phyloP scores from a whole-genome alignment of 2,113 vertebrate genomes.

The Choloepus hoffmanni region DNA sequence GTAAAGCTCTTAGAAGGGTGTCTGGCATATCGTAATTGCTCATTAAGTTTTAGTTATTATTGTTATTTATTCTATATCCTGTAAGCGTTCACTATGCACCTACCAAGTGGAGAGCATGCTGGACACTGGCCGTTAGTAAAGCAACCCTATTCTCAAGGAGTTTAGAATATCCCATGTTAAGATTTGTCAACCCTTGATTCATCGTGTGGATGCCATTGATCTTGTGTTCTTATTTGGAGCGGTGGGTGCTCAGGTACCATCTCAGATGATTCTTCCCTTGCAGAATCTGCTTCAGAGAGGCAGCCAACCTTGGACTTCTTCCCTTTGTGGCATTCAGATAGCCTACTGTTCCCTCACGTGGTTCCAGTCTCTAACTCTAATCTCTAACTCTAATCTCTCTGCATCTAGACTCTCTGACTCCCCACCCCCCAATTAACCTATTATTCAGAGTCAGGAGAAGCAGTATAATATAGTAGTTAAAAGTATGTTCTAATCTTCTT shows the following conservation, averaged over 20 bases:
- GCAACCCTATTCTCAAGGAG: background rate
- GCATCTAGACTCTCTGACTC: background rate
- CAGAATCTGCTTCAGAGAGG: background rate
- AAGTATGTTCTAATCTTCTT: background rate
- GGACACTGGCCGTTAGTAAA: background rate
- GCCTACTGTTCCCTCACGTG: background rate
- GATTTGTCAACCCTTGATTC: background rate
- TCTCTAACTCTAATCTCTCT: background rate
- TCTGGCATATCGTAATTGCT: background rate
- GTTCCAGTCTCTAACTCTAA: no score
- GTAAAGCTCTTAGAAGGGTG: background rate
- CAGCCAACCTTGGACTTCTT: background rate
- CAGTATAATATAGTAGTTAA: background rate
- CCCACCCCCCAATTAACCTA: background rate
- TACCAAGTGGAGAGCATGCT: background rate
- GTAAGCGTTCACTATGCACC: background rate
- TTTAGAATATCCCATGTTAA: background rate
- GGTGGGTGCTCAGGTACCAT: background rate
- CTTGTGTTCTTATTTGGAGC: background rate
- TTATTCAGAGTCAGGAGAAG: background rate
- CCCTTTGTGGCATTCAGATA: background rate
- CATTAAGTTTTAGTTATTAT: background rate
- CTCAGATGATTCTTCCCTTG: background rate
- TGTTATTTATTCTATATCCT: background rate
- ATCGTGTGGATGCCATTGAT: background rate